Evolutionary conservation across 1,140 invertebrate genomes (phyloP).

Genomic region (Matsumurasca onukii): DNA sequence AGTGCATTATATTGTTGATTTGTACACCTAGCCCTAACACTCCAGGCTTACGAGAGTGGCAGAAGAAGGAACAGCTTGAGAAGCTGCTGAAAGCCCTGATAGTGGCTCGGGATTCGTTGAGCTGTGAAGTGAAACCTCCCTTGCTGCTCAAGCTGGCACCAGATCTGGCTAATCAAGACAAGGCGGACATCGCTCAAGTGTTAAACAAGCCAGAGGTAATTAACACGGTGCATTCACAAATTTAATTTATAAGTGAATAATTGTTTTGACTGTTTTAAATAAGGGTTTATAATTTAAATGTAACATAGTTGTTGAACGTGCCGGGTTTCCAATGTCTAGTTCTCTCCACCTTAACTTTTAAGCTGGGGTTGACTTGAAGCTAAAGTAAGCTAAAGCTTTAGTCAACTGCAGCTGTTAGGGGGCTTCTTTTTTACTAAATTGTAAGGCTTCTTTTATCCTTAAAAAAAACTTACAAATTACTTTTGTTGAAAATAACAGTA

Average conservation of each 20-base stretch:
- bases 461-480: too few species aligned
- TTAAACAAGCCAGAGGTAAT: conserved; percentile 54
- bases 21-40: conserved; percentile 79
- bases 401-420: not conserved
- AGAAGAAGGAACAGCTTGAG: conserved; percentile 73
- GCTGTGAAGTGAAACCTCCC: conserved; percentile 57
- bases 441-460: too few species aligned
- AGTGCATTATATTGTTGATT: not conserved
- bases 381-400: not conserved
- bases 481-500: too few species aligned
- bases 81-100: conserved; percentile 70
- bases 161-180: conserved; percentile 79
- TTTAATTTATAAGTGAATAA: conserved; percentile 25
- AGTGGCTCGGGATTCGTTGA: conserved; percentile 60
- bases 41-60: conserved; percentile 82
- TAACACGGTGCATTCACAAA: conserved; percentile 2
- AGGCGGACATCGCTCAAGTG: conserved; percentile 78
- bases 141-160: conserved; percentile 92
- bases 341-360: not conserved
- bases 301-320: too few species aligned
- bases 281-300: too few species aligned
- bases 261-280: not conserved
- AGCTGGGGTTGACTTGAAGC: not conserved
- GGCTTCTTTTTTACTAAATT: too few species aligned
- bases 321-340: not conserved